These are phyloP conservation scores for Caretta caretta DNA, from an alignment of 2,113 vertebrate species.

Conservation along the genomic window DNA sequence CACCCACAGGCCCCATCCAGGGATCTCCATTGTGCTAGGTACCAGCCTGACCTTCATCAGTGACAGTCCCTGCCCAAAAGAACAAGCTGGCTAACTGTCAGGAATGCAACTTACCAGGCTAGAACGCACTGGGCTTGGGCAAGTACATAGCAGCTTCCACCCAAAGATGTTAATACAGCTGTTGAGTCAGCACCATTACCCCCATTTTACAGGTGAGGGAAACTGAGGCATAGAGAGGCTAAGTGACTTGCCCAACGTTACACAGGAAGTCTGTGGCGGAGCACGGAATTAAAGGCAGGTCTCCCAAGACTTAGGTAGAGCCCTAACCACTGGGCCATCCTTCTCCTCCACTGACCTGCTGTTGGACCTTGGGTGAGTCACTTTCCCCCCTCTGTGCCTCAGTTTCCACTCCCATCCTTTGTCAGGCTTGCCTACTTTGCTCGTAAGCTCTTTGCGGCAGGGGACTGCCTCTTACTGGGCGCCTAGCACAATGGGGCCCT, in stretches of 20 bases:
- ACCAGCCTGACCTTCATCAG: background rate
- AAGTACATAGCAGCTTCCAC: too few relatives aligned
- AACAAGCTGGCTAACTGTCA: background rate
- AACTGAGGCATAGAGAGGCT: fast-evolving
- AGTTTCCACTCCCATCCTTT: background rate
- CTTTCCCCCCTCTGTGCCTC: background rate
- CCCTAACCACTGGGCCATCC: background rate
- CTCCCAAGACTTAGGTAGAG: background rate
- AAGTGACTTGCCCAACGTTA: fast-evolving
- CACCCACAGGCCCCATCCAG: background rate
- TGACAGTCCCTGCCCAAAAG: background rate
- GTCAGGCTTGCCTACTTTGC: background rate
- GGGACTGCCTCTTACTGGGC: background rate
- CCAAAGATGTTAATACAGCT: background rate
- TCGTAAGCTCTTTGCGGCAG: background rate
- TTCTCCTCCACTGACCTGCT: background rate
- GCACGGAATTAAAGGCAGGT: background rate
- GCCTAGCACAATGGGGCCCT: background rate
- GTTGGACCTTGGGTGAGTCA: background rate
- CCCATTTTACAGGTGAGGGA: background rate
- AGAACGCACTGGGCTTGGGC: too few relatives aligned
- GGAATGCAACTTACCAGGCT: background rate
- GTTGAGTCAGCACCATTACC: background rate
- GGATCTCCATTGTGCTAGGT: background rate
- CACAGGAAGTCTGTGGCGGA: background rate